Conservation (phyloP, 2,113 vertebrate genomes). For the Octodon degus region DNA sequence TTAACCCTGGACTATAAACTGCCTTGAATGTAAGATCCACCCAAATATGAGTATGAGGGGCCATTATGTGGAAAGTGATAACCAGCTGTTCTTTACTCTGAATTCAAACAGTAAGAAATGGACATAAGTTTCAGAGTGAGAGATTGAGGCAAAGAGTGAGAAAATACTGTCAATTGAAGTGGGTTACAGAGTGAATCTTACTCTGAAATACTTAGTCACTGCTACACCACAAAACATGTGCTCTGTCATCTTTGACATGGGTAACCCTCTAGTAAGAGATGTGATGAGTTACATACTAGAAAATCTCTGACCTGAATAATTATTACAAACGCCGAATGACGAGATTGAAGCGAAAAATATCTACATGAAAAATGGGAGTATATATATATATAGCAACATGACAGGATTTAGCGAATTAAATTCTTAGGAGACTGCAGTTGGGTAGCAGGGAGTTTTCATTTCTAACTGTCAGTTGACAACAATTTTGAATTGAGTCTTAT, state of each 20-base stretch:
- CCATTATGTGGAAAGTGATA: slow-evolving; percentile 13
- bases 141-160: slow-evolving; percentile 31
- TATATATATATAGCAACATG: not conserved
- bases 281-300: not conserved
- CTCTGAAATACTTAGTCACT: not conserved
- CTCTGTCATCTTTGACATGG: not conserved
- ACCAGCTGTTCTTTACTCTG: slow-evolving; percentile 29
- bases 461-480: slow-evolving; percentile 36
- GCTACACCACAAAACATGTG: not conserved
- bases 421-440: not conserved
- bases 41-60: not conserved
- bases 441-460: not conserved
- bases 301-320: not conserved
- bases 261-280: not conserved
- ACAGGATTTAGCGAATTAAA: not conserved
- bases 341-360: not conserved
- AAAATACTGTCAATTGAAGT: slow-evolving; percentile 11
- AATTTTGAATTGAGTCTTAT: slow-evolving; percentile 41
- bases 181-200: slow-evolving; percentile 27
- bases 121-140: not conserved
- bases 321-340: not conserved
- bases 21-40: not conserved
- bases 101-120: slow-evolving; percentile 43
- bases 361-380: not conserved
- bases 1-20: not conserved